Percentiles rank a stretch among this genome's conserved stretches.
These are phyloP conservation scores for Tribolium madens DNA, from an alignment of 1,140 invertebrate species.

Conservation along the genomic window DNA sequence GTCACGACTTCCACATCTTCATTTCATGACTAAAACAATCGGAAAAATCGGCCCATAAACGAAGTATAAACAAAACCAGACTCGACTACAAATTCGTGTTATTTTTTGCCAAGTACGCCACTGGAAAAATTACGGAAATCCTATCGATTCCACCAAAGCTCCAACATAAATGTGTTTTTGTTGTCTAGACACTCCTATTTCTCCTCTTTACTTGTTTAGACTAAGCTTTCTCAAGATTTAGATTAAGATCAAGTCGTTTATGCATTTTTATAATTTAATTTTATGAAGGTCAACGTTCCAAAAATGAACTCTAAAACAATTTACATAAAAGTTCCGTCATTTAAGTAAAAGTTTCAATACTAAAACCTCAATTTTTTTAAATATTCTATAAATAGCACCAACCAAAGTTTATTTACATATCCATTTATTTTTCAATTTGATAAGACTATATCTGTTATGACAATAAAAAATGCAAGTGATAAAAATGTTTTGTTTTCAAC, in stretches of 20 bases:
- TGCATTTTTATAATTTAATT: neutral
- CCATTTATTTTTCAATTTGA: neutral
- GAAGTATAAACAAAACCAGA: too few relatives aligned
- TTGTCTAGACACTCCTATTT: neutral
- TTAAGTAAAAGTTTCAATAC: too few relatives aligned
- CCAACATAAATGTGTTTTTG: too few relatives aligned
- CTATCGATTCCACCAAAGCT: too few relatives aligned
- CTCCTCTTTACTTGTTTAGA: neutral
- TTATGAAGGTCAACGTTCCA: neutral
- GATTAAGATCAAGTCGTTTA: neutral
- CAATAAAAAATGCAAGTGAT: slow-evolving; percentile 11
- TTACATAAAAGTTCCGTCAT: too few relatives aligned
- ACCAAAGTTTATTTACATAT: too few relatives aligned
- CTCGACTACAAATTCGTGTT: too few relatives aligned
- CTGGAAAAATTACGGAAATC: neutral
- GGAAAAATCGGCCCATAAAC: too few relatives aligned
- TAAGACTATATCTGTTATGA: neutral
- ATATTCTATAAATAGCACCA: too few relatives aligned
- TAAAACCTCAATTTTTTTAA: too few relatives aligned
- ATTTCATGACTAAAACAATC: neutral
- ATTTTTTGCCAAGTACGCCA: too few relatives aligned
- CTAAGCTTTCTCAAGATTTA: neutral
- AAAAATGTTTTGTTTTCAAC: slow-evolving; percentile 33
- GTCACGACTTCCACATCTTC: neutral
- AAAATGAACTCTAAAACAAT: too few relatives aligned